Conservation (phyloP, 2,888 invertebrate genomes). For the Scotopteryx bipunctaria region DNA sequence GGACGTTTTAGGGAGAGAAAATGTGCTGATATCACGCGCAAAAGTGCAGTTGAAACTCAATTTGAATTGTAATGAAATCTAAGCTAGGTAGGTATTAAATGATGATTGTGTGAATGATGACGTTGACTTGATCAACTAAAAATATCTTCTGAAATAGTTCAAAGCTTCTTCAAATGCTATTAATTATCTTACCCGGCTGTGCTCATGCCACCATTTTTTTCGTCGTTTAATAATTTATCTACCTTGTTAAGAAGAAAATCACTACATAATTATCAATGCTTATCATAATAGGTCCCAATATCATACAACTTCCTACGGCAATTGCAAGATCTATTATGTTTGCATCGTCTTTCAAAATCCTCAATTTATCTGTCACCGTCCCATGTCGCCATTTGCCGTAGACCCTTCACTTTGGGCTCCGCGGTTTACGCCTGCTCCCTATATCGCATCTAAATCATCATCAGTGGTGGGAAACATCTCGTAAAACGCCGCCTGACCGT, state of each 20-base stretch:
- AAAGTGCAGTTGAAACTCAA: slow-evolving; percentile 33
- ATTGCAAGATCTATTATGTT: neutral
- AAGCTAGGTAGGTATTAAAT: too few relatives aligned
- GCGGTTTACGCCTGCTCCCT: slow-evolving; percentile 63
- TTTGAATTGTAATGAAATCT: neutral
- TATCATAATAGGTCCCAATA: too few relatives aligned
- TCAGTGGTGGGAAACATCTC: slow-evolving; percentile 73
- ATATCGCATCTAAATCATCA: slow-evolving; percentile 79
- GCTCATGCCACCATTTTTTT: too few relatives aligned
- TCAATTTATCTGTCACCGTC: slow-evolving; percentile 15
- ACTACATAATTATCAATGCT: slow-evolving; percentile 1
- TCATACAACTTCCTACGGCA: too few relatives aligned
- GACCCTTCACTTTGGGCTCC: slow-evolving; percentile 34
- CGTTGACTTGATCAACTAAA: too few relatives aligned
- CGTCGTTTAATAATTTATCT: too few relatives aligned
- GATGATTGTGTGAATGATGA: too few relatives aligned
- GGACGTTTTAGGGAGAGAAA: slow-evolving; percentile 56
- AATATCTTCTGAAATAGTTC: too few relatives aligned
- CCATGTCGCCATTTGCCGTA: slow-evolving; percentile 3
- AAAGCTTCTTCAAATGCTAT: too few relatives aligned
- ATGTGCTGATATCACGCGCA: slow-evolving; percentile 61
- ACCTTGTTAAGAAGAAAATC: neutral
- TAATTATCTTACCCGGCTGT: too few relatives aligned
- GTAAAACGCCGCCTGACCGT: slow-evolving; percentile 75
- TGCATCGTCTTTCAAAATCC: slow-evolving; percentile 6